phyloP scores from a whole-genome alignment of 2,113 vertebrate genomes.

The Morphnarchus princeps region DNA sequence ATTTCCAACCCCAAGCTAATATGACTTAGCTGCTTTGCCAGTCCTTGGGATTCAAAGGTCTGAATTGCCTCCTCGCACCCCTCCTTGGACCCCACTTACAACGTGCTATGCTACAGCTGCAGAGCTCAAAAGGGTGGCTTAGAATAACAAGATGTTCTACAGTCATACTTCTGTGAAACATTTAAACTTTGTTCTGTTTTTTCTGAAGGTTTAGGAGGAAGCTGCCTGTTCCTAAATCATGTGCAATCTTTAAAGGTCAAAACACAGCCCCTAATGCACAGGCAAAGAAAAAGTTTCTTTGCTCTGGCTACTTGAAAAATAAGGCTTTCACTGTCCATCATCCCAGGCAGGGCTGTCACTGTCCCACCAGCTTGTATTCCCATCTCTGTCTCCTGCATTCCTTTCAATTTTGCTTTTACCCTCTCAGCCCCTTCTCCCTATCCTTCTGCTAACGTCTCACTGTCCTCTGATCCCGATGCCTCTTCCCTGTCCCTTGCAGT shows the following conservation, averaged over 20 bases:
- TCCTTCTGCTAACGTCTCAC: background rate
- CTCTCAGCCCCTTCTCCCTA: background rate
- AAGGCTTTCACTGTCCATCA: rapidly evolving
- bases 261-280: background rate
- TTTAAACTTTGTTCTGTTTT: background rate
- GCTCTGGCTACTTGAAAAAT: background rate
- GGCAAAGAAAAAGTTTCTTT: background rate
- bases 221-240: background rate
- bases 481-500: background rate
- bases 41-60: background rate
- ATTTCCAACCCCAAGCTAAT: background rate
- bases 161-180: background rate
- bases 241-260: background rate
- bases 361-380: background rate
- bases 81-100: background rate
- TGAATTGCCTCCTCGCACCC: background rate
- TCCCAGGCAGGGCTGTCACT: background rate
- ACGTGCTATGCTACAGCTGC: background rate
- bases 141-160: background rate
- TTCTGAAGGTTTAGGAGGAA: background rate
- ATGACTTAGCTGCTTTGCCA: background rate
- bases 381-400: background rate
- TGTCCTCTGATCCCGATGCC: background rate
- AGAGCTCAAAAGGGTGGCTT: background rate
- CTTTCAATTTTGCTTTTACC: background rate